A percentile compares a stretch with the other conserved stretches of the same genome.
Evolutionary conservation across 2,797 vertebrate genomes (phyloP).

Genomic region (Hybognathus amarus): DNA sequence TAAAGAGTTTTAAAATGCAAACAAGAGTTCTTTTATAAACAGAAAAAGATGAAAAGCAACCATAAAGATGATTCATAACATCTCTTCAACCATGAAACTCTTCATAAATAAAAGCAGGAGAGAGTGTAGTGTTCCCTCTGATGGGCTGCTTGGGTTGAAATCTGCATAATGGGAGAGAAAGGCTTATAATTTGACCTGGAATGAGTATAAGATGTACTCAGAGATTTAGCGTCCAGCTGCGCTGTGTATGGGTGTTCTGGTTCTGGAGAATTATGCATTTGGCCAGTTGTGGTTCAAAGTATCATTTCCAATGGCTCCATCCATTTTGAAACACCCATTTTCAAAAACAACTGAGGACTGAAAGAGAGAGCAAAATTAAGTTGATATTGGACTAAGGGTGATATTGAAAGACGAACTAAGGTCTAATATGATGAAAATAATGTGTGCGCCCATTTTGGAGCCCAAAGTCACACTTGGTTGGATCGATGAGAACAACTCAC

Average conservation of each 20-base stretch:
- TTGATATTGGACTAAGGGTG: not conserved
- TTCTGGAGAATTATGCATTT: constrained; percentile 29
- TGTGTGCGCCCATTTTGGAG: constrained; percentile 15
- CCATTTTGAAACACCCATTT: constrained; percentile 26
- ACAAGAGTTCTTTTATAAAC: constrained; percentile 4
- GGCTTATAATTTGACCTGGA: constrained; percentile 29
- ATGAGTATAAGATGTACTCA: constrained; percentile 2
- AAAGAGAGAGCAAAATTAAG: not conserved
- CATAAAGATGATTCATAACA: constrained; percentile 10
- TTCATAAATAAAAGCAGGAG: constrained; percentile 27
- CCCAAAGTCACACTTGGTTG: not conserved
- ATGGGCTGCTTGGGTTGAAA: constrained; percentile 57
- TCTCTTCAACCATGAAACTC: constrained; percentile 22
- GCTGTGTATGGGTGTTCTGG: constrained; percentile 31
- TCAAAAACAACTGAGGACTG: not conserved
- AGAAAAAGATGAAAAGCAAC: constrained; percentile 10
- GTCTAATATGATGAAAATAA: constrained; percentile 9
- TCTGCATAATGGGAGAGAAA: constrained; percentile 36
- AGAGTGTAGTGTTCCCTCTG: constrained; percentile 14
- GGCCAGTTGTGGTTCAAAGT: constrained; percentile 35
- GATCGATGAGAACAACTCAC: not conserved
- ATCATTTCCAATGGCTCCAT: constrained; percentile 27
- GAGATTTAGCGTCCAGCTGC: constrained; percentile 13
- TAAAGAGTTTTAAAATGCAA: not conserved
- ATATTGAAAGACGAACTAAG: constrained; percentile 2